phyloP scores from a whole-genome alignment of 2,797 vertebrate species.

The Hirundo rustica region DNA sequence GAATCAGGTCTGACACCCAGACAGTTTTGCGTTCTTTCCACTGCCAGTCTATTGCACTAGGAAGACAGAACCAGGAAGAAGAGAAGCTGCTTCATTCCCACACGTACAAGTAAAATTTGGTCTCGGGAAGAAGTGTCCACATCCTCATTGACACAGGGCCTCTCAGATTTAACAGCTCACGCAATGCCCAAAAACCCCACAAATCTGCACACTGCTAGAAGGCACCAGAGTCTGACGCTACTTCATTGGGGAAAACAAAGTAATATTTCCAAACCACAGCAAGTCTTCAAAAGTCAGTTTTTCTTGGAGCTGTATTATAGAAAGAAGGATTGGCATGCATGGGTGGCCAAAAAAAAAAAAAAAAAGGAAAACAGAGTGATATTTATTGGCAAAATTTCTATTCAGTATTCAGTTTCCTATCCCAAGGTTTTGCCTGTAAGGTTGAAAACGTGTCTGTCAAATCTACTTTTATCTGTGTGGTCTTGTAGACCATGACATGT shows the following conservation, averaged over 20 bases:
- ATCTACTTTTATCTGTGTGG: neutral
- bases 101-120: neutral
- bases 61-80: neutral
- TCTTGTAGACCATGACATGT: neutral
- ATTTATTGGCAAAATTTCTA: neutral
- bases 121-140: neutral
- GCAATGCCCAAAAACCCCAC: neutral
- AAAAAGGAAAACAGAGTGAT: neutral
- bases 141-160: neutral
- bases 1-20: neutral
- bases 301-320: slow-evolving; percentile 19
- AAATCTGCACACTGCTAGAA: neutral
- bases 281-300: slow-evolving; percentile 14
- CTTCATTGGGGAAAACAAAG: slow-evolving; percentile 8
- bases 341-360: neutral
- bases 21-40: neutral
- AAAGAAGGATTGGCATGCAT: neutral
- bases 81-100: neutral
- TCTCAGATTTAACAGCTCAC: neutral
- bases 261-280: slow-evolving; percentile 1
- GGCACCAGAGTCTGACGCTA: neutral
- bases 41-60: neutral
- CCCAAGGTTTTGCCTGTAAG: neutral
- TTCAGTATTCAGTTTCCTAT: neutral
- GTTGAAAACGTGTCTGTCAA: neutral